Evolutionary conservation across 2,888 invertebrate genomes (phyloP).

Genomic region (Synanthedon myopaeformis): DNA sequence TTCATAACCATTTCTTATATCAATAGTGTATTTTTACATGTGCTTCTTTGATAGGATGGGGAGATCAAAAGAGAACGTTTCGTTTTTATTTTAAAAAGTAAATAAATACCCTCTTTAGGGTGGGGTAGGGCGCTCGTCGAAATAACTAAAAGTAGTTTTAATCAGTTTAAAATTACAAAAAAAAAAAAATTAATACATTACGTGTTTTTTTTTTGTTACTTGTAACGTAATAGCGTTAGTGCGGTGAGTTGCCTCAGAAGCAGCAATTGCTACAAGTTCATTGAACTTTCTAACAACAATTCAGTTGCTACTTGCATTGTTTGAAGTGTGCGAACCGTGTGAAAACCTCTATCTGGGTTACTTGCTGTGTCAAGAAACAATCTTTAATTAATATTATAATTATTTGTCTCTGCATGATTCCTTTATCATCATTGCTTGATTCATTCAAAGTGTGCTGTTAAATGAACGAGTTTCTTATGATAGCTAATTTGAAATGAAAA

Average conservation of each 20-base stretch:
- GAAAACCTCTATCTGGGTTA: conserved; percentile 43
- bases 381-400: too few relatives aligned
- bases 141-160: too few relatives aligned
- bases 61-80: too few relatives aligned
- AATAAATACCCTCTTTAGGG: too few relatives aligned
- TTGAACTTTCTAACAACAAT: conserved; percentile 30
- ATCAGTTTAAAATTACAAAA: too few relatives aligned
- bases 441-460: neutral
- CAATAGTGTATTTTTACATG: neutral
- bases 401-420: neutral
- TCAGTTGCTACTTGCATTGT: conserved; percentile 40
- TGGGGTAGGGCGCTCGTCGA: too few relatives aligned
- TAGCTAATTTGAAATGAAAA: neutral
- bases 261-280: conserved; percentile 17
- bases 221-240: too few relatives aligned
- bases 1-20: neutral
- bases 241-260: neutral
- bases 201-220: too few relatives aligned
- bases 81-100: too few relatives aligned
- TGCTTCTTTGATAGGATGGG: neutral
- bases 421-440: neutral
- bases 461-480: neutral
- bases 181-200: too few relatives aligned
- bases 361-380: too few relatives aligned
- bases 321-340: conserved; percentile 51